A percentile compares a stretch with the other conserved stretches of the same genome.
Conservation (phyloP, 2,797 vertebrate species). For the Columba guinea region DNA sequence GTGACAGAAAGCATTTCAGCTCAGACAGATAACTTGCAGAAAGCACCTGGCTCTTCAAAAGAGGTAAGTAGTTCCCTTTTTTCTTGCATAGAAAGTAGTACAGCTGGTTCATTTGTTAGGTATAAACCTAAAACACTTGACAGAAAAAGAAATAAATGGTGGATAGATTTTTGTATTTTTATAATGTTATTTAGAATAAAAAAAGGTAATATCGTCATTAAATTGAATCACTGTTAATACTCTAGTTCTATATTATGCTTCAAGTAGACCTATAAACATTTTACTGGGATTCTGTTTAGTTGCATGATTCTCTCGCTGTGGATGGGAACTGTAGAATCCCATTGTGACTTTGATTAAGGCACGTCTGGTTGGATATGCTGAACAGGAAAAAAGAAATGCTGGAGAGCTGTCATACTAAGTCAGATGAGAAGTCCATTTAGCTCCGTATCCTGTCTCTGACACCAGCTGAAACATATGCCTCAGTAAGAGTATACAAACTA, state of each 20-base stretch:
- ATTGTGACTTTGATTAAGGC: neutral
- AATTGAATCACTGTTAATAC: neutral
- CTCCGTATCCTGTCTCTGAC: neutral
- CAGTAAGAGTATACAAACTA: neutral
- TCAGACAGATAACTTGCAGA: constrained; percentile 50
- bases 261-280: neutral
- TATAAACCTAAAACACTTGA: neutral
- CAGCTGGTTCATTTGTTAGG: neutral
- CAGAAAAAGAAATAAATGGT: neutral
- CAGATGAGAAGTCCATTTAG: neutral
- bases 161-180: neutral
- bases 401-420: neutral
- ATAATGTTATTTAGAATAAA: neutral
- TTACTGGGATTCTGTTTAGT: neutral
- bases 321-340: neutral
- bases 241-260: neutral
- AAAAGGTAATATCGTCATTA: neutral
- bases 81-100: neutral
- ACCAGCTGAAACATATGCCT: neutral
- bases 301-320: neutral
- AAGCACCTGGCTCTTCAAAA: constrained; percentile 64
- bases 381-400: neutral
- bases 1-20: constrained; percentile 86
- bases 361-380: neutral
- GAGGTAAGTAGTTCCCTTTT: constrained; percentile 75